Evolutionary conservation across 2,888 invertebrate genomes (phyloP).

Genomic region (Platycheirus rosarum): DNA sequence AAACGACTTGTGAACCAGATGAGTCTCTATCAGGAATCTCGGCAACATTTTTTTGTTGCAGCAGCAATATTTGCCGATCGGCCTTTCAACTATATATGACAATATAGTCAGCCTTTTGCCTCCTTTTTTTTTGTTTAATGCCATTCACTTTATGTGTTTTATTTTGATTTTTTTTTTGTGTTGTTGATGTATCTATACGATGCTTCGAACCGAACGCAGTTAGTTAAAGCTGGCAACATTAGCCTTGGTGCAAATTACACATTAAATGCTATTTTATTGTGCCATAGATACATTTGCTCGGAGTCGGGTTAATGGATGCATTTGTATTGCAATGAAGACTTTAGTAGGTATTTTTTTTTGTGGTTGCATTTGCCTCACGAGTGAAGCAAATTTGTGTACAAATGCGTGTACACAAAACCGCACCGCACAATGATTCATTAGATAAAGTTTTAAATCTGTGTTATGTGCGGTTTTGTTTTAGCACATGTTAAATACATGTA

Average conservation of each 20-base stretch:
- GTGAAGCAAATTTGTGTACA: conserved; percentile 60
- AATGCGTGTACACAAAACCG: conserved; percentile 69
- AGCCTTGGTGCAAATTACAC: conserved; percentile 71
- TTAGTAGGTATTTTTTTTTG: conserved; percentile 25
- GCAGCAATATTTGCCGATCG: conserved; percentile 36
- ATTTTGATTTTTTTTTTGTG: conserved; percentile 35
- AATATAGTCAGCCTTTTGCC: conserved; percentile 42
- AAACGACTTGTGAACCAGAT: conserved; percentile 53
- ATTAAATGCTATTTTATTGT: conserved; percentile 57
- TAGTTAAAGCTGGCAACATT: conserved; percentile 51
- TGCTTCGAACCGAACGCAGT: conserved; percentile 59
- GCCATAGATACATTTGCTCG: conserved; percentile 48
- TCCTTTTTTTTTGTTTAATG: conserved; percentile 45
- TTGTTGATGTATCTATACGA: conserved; percentile 37
- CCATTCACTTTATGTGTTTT: conserved; percentile 60
- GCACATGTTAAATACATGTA: conserved; percentile 12
- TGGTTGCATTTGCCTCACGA: conserved; percentile 15
- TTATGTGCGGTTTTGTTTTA: conserved; percentile 28
- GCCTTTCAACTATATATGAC: conserved; percentile 47
- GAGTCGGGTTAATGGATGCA: conserved; percentile 51
- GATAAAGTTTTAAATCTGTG: conserved; percentile 48
- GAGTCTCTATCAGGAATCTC: conserved; percentile 62
- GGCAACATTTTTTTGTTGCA: conserved; percentile 47
- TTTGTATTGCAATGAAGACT: conserved; percentile 47
- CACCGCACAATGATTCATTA: conserved; percentile 67